These are phyloP conservation scores for Lasius platythorax DNA, from an alignment of 2,888 invertebrate genomes.

Conservation along the genomic window DNA sequence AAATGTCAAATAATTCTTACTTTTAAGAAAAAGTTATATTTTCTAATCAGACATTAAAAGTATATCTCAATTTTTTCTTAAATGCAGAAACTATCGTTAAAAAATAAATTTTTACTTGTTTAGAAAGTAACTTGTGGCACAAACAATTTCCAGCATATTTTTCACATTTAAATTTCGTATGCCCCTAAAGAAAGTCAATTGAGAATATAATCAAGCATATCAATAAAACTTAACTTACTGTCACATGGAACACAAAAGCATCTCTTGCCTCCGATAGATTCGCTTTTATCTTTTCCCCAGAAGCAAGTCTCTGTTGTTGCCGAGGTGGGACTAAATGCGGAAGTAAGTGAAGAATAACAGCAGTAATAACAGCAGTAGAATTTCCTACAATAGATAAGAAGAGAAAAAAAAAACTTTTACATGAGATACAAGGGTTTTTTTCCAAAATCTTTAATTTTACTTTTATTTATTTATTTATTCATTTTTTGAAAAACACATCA, in stretches of 20 bases:
- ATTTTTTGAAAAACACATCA: constrained; percentile 5
- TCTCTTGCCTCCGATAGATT: constrained; percentile 12
- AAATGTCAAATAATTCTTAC: not conserved
- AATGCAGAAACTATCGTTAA: not conserved
- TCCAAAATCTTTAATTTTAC: not conserved
- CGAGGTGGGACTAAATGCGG: constrained; percentile 11
- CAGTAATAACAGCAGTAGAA: constrained; percentile 15
- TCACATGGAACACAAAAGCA: constrained; percentile 2
- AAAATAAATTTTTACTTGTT: not conserved
- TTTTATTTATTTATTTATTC: constrained; percentile 11
- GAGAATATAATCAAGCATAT: not conserved
- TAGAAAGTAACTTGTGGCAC: not conserved
- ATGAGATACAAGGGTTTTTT: not conserved
- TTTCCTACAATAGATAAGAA: not conserved
- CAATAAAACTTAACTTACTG: not conserved
- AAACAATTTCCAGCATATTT: not conserved
- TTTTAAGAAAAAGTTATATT: not conserved
- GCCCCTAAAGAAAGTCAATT: not conserved
- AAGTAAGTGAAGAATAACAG: constrained; percentile 4
- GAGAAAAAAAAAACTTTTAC: not conserved
- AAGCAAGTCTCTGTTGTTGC: not conserved
- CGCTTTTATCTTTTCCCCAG: not conserved
- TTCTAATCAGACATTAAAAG: not conserved
- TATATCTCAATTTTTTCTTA: not conserved
- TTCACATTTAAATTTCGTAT: not conserved